Evolutionary conservation across 2,113 vertebrate species (phyloP).

Genomic region (Tenrec ecaudatus): DNA sequence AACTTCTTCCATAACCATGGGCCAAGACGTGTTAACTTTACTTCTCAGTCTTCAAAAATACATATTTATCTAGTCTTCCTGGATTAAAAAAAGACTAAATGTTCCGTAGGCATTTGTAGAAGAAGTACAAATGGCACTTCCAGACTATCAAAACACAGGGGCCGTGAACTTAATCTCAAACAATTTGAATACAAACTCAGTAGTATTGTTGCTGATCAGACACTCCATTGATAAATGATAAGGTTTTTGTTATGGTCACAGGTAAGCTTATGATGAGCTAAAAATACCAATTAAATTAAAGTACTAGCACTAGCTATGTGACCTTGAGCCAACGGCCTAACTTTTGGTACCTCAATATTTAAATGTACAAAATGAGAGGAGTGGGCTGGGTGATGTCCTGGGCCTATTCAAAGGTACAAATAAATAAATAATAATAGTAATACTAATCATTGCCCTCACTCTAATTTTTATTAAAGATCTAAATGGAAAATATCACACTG

Average conservation of each 20-base stretch:
- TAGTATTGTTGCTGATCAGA: constrained; percentile 43
- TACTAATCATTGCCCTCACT: neutral
- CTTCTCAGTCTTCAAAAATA: constrained; percentile 22
- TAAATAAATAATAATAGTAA: neutral
- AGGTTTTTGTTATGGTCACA: neutral
- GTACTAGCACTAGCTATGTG: neutral
- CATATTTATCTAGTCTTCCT: constrained; percentile 12
- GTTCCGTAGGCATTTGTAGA: neutral
- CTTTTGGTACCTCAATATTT: constrained; percentile 43
- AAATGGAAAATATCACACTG: constrained; percentile 45
- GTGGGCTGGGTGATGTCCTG: constrained; percentile 37
- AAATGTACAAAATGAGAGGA: constrained; percentile 45
- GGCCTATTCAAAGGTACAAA: constrained; percentile 47
- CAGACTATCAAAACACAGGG: constrained; percentile 39
- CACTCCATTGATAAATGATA: constrained; percentile 43
- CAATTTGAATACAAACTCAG: constrained; percentile 49
- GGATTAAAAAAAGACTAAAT: neutral
- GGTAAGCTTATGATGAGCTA: neutral
- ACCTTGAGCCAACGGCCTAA: neutral
- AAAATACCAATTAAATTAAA: constrained; percentile 33
- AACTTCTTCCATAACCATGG: constrained; percentile 17
- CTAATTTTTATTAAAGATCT: constrained; percentile 54
- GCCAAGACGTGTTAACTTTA: neutral
- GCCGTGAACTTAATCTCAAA: constrained; percentile 39
- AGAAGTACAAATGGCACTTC: constrained; percentile 41